These are phyloP conservation scores for Gobio occitaniae DNA, from an alignment of 2,797 vertebrate genomes.

Conservation along the genomic window DNA sequence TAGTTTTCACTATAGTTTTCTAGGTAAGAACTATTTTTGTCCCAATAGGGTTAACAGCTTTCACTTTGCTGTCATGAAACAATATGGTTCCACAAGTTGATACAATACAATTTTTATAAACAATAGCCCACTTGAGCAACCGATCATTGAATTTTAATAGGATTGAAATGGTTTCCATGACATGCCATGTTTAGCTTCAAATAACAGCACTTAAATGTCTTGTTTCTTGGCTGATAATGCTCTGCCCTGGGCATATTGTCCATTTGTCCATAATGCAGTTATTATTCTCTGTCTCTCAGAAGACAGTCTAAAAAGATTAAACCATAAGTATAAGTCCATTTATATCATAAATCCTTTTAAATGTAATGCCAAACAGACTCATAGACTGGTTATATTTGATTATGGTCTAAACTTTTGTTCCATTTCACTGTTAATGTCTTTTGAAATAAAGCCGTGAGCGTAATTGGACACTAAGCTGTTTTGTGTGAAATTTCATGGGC, in stretches of 20 bases:
- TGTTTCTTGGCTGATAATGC: conserved; percentile 7
- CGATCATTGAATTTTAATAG: neutral
- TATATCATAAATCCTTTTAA: conserved; percentile 52
- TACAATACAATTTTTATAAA: conserved; percentile 32
- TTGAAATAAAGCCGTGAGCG: conserved; percentile 59
- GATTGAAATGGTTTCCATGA: conserved; percentile 26
- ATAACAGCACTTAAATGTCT: conserved; percentile 36
- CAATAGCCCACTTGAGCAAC: neutral
- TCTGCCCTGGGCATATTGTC: conserved; percentile 37
- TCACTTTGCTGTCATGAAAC: conserved; percentile 18
- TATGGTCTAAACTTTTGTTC: conserved; percentile 44
- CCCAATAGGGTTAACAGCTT: neutral
- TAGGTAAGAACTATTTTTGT: neutral
- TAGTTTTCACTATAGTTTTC: neutral
- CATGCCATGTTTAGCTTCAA: conserved; percentile 29
- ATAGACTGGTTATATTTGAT: conserved; percentile 50
- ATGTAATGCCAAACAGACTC: conserved; percentile 35
- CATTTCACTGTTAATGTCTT: conserved; percentile 46
- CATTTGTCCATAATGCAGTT: conserved; percentile 49
- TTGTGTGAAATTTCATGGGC: conserved; percentile 31
- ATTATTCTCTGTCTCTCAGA: conserved; percentile 34
- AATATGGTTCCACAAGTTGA: conserved; percentile 1
- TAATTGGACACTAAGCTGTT: conserved; percentile 63
- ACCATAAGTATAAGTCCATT: conserved; percentile 33
- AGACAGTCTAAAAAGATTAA: conserved; percentile 46